Base-by-base conservation (phyloP, 2,797 vertebrate genomes). In the Coregonus sp. region DNA sequence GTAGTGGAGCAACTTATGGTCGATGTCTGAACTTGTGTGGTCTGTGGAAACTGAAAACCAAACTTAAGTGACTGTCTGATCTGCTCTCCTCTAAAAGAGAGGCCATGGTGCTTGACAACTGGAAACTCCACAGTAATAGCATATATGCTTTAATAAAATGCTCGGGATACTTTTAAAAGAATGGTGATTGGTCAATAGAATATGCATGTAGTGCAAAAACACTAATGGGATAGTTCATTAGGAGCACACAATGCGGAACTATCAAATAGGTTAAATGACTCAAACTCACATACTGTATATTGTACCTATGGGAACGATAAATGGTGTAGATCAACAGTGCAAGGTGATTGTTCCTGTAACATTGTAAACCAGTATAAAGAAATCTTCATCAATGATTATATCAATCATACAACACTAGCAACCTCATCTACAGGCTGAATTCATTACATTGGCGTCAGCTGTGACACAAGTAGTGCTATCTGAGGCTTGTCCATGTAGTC, bases 21-120 rank as follows among this genome's bases (percentile, higher is more conserved):
- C 56, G 70, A 72, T 78, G 68, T 4, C 69, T 78, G 59, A 80
- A 74, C 76, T 73, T 90, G 87, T 91, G 88, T 90, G 89, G 88
- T 88, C 86, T 83, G 7, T 78, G 77, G 77, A 86, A 86, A 73
- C 81, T 16, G 76, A 82, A 85, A 68, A 82, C 75, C 70, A 54
- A 80, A 86, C 85, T 72, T 63, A 75, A 82, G 73, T 50, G 68
- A 72, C 63, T 74, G 33, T 74, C 70, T 66, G 40, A 33, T 66
- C 20, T 69, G 29, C 59, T 72, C 40, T 47, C 18, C 51, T 71
- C 85, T 75, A 82, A 78, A n/a, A 33, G 31, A 73, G 31, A 65
- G 56, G 20, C 35, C 12, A 16, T 25, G 37, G 61, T 74, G 78
- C 69, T 72, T 77, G 79, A 80, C 80, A 83, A 85, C 33, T 82